These are phyloP conservation scores for Drosophila pallidifrons DNA, from an alignment of 1,140 invertebrate genomes.

Conservation along the genomic window DNA sequence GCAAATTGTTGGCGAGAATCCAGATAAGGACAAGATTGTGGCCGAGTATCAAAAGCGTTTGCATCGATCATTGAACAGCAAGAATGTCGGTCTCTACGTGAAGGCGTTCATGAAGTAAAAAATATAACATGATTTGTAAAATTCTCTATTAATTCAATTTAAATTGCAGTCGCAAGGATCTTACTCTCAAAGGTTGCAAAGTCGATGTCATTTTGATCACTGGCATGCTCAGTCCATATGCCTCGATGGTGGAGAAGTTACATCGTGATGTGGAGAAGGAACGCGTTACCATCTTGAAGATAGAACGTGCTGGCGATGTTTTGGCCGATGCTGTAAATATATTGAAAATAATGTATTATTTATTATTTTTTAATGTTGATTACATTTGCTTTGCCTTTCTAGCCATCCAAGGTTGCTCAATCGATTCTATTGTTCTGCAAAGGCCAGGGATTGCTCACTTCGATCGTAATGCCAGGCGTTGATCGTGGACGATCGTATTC, in stretches of 20 bases:
- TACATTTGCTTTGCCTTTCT: conserved; percentile 53
- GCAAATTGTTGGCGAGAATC: conserved; percentile 85
- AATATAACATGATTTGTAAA: neutral
- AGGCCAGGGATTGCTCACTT: conserved; percentile 91
- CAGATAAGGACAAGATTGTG: conserved; percentile 91
- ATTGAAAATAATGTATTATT: neutral
- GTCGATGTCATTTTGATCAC: conserved; percentile 93
- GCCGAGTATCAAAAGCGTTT: conserved; percentile 92
- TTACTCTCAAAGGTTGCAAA: conserved; percentile 89
- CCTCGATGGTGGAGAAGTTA: conserved; percentile 91
- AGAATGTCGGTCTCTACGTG: conserved; percentile 93
- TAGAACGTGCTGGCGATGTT: conserved; percentile 92
- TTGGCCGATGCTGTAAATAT: conserved; percentile 90
- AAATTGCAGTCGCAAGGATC: conserved; percentile 88
- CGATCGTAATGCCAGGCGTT: conserved; percentile 89
- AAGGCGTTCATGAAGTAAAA: conserved; percentile 92
- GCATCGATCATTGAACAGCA: conserved; percentile 92
- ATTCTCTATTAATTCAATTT: neutral
- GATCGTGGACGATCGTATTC: conserved; percentile 88
- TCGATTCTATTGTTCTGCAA: conserved; percentile 93
- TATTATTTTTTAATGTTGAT: neutral
- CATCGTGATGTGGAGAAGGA: conserved; percentile 92
- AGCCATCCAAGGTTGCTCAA: conserved; percentile 93
- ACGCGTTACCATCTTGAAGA: conserved; percentile 92
- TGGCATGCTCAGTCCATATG: conserved; percentile 92